Evolutionary conservation across 2,888 invertebrate species (phyloP).

Genomic region (Cheilosia urbana): DNA sequence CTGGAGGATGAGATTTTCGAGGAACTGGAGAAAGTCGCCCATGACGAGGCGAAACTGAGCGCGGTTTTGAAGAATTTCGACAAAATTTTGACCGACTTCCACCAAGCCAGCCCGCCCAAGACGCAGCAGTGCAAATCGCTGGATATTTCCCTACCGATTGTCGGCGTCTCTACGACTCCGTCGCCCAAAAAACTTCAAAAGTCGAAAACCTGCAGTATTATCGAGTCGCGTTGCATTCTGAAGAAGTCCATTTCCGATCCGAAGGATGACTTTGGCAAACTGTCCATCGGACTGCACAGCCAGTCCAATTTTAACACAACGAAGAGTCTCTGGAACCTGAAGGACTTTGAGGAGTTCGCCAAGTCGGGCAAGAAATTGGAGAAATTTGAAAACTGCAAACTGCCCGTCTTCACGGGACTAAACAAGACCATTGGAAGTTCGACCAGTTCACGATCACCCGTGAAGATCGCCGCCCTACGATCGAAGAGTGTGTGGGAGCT

Average conservation of each 20-base stretch:
- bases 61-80: conserved; percentile 85
- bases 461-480: conserved; percentile 55
- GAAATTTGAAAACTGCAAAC: conserved; percentile 83
- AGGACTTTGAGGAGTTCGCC: conserved; percentile 86
- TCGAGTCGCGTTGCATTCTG: conserved; percentile 88
- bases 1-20: conserved; percentile 83
- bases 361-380: conserved; percentile 82
- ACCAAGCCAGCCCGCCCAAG: conserved; percentile 48
- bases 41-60: conserved; percentile 84
- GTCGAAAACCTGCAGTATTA: conserved; percentile 89
- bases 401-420: conserved; percentile 83
- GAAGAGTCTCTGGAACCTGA: conserved; percentile 86
- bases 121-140: conserved; percentile 46
- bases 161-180: conserved; percentile 60
- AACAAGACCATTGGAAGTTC: conserved; percentile 76
- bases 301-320: conserved; percentile 81
- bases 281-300: conserved; percentile 76
- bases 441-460: conserved; percentile 79
- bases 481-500: conserved; percentile 84
- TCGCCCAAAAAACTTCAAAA: conserved; percentile 85
- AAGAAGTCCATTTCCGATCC: conserved; percentile 85
- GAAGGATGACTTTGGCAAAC: conserved; percentile 41
- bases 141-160: conserved; percentile 71
- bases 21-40: conserved; percentile 83
- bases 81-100: conserved; percentile 85